Evolutionary conservation across 2,113 vertebrate genomes (phyloP).

Genomic region (Rhea americana): DNA sequence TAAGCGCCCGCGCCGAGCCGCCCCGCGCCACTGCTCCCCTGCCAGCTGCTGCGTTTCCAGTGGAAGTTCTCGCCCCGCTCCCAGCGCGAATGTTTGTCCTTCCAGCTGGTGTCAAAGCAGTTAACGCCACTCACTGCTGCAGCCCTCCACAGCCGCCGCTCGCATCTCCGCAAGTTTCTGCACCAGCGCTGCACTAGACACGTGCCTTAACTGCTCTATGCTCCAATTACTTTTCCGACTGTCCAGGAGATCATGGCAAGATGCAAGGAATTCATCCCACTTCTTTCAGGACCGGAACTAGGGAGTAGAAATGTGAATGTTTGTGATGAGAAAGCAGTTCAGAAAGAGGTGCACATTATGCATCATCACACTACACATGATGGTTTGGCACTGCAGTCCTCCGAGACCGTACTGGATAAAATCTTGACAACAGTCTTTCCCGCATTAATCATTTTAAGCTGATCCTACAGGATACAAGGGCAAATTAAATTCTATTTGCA

Average conservation of each 20-base stretch:
- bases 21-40: too few relatives aligned
- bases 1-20: too few relatives aligned
- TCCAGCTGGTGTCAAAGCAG: neutral
- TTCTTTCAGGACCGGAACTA: constrained; percentile 15
- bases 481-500: constrained; percentile 85
- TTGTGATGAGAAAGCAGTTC: constrained; percentile 35
- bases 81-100: neutral
- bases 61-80: too few relatives aligned
- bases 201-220: neutral
- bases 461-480: constrained; percentile 80
- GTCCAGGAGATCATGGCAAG: neutral
- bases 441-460: constrained; percentile 80
- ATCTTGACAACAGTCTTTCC: constrained; percentile 67
- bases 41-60: too few relatives aligned
- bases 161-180: neutral
- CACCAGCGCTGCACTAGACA: neutral
- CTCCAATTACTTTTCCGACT: neutral
- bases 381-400: constrained; percentile 55
- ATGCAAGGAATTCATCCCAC: neutral
- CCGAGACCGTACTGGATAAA: constrained; percentile 65
- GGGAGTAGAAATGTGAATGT: constrained; percentile 23
- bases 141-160: neutral
- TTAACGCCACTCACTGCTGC: neutral
- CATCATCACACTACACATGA: constrained; percentile 34
- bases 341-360: neutral